phyloP scores from a whole-genome alignment of 2,888 invertebrate species.

The Leucozona laternaria region DNA sequence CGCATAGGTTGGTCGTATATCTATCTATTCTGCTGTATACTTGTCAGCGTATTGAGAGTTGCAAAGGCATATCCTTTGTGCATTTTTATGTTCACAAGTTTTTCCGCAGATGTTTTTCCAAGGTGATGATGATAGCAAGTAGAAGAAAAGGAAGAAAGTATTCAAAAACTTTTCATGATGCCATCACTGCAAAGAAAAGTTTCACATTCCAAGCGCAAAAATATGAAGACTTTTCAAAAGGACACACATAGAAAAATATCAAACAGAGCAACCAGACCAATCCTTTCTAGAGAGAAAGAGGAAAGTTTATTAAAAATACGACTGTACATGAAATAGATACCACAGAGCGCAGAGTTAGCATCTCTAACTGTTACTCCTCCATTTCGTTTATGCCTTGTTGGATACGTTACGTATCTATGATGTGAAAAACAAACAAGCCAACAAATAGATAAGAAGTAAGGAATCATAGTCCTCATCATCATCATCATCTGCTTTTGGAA shows the following conservation, averaged over 20 bases:
- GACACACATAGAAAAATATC: neutral
- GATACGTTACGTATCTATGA: slow-evolving; percentile 19
- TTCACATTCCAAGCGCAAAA: slow-evolving; percentile 47
- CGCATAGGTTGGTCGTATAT: neutral
- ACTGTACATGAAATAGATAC: slow-evolving; percentile 32
- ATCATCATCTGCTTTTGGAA: slow-evolving; percentile 39
- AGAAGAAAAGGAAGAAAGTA: slow-evolving; percentile 48
- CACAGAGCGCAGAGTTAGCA: slow-evolving; percentile 7
- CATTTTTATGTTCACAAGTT: slow-evolving; percentile 64
- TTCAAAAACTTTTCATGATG: slow-evolving; percentile 61
- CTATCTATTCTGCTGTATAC: neutral
- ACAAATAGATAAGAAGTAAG: slow-evolving; percentile 48
- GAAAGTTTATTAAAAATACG: slow-evolving; percentile 61
- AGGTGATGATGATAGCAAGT: slow-evolving; percentile 58
- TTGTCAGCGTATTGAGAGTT: slow-evolving; percentile 36
- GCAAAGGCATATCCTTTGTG: slow-evolving; percentile 59
- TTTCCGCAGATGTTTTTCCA: slow-evolving; percentile 67
- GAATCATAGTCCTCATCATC: slow-evolving; percentile 5
- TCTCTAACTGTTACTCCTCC: slow-evolving; percentile 1
- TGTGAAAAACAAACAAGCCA: slow-evolving; percentile 31
- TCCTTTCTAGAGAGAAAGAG: neutral
- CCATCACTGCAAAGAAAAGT: slow-evolving; percentile 50
- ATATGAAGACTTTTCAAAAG: slow-evolving; percentile 46
- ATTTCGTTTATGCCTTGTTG: neutral
- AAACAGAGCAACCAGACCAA: neutral